Base-by-base conservation (phyloP, 1,140 invertebrate genomes). In the Probaryconus sp. region DNA sequence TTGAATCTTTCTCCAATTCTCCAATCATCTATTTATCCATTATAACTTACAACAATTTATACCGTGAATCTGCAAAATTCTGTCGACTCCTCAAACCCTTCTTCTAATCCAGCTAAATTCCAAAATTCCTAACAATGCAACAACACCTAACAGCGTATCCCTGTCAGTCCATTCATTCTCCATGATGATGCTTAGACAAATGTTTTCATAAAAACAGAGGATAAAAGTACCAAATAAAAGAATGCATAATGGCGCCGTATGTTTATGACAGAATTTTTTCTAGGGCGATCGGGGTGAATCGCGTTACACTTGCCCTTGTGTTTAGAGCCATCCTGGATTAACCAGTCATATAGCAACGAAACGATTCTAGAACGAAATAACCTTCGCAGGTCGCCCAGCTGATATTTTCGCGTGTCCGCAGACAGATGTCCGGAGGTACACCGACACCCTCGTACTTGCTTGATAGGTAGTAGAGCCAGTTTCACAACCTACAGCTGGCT, bases 341-440 rank as follows among this genome's bases (percentile, higher is more conserved):
- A 2, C 38, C 45, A 13, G 13, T 35, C n/a, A n/a, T n/a, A n/a
- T 35, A 20, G 38, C 17, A 13, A 50, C 16, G 17, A 35, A 60
- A 38, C 17, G 28, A 47, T 21, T 26, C 30, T n/a, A n/a, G 28
- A 58, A 26, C 17, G 14, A 60, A 47, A 47, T 53, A 51, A 58
- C 53, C 64, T 37, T 10, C n/a, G 43, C 61, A 51, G 28, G 42
- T 60, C 40, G 72, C 58, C 77, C 77, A 81, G 80, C 80, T 79
- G 80, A 79, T 80, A 69, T 80, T 81, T 82, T 83, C 76, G 80
- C 79, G 69, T 73, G 64, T 75, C 69, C 71, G 10, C 58, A 69
- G 74, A 79, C 83, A 84, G 81, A 83, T 82, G 81, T 79, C 70
- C 53, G 1, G 38, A 24, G 21, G 7, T 24, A 24, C 37, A 61